Conservation (phyloP, 2,797 vertebrate species). For the Orestias chungarensis region DNA sequence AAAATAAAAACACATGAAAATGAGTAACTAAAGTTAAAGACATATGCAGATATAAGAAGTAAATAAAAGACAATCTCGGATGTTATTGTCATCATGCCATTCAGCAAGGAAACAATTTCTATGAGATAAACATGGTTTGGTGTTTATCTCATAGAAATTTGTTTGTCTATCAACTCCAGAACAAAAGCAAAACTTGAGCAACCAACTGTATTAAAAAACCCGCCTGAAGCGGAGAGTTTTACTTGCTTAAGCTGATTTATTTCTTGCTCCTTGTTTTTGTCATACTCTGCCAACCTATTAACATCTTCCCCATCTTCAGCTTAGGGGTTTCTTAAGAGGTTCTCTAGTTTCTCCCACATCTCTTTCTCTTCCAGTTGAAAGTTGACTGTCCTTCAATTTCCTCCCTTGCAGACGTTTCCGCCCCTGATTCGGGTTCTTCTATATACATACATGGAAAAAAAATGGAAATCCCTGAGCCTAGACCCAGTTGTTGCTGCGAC, state of each 20-base stretch:
- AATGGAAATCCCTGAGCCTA: slow-evolving; percentile 9
- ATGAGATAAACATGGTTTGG: background rate
- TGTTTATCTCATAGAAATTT: too few species aligned
- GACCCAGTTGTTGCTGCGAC: slow-evolving; percentile 7
- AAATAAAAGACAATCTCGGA: background rate
- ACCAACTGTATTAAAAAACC: background rate
- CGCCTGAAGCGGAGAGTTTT: background rate
- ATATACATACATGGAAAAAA: background rate
- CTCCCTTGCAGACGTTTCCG: background rate
- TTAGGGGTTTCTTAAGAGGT: background rate
- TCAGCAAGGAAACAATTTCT: background rate
- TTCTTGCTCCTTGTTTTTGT: background rate
- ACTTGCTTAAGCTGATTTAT: background rate
- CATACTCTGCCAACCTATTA: background rate
- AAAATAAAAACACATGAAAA: background rate
- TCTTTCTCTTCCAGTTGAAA: background rate
- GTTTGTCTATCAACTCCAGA: background rate
- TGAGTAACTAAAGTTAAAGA: background rate
- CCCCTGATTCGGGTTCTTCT: background rate
- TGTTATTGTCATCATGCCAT: background rate
- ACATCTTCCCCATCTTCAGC: background rate
- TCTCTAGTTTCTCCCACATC: background rate
- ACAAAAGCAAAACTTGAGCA: background rate
- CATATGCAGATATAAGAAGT: background rate
- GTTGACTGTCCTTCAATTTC: background rate